A percentile compares a stretch with the other conserved stretches of the same genome.
Conservation (phyloP, 1,140 invertebrate genomes). For the Amyelois transitella region DNA sequence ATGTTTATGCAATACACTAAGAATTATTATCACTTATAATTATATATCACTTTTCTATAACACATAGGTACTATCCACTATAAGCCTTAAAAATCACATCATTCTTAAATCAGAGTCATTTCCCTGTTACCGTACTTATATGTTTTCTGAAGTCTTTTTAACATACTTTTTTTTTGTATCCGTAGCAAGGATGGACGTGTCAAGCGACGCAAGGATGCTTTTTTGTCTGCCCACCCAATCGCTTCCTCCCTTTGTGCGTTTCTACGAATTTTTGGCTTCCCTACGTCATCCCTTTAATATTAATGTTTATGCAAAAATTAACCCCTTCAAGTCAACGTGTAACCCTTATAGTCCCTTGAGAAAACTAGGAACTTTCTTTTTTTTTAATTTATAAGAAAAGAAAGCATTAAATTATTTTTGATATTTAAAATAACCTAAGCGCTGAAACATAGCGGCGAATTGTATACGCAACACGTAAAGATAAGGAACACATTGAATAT, state of each 20-base stretch:
- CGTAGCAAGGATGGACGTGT: constrained; percentile 23
- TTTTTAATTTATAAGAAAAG: not conserved
- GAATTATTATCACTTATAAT: too few relatives aligned
- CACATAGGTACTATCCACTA: too few relatives aligned
- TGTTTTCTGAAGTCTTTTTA: not conserved
- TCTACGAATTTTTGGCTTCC: constrained; percentile 56
- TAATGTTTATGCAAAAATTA: constrained; percentile 25
- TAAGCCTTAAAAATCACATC: too few relatives aligned
- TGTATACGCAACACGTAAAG: too few relatives aligned
- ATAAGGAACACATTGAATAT: too few relatives aligned
- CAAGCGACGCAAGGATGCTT: constrained; percentile 46
- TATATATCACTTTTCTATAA: too few relatives aligned
- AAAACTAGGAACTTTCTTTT: not conserved
- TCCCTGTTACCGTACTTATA: not conserved
- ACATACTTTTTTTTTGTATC: constrained; percentile 40
- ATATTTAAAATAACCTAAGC: not conserved
- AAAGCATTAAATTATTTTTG: not conserved
- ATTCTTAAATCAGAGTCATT: not conserved
- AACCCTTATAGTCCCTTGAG: not conserved
- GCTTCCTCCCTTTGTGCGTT: constrained; percentile 66
- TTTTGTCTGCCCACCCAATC: constrained; percentile 53
- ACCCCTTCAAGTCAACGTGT: not conserved
- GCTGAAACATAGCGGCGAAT: not conserved
- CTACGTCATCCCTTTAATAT: constrained; percentile 48
- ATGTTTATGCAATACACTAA: too few relatives aligned